phyloP scores from a whole-genome alignment of 2,888 invertebrate genomes.

The Drosophila multiciliata region DNA sequence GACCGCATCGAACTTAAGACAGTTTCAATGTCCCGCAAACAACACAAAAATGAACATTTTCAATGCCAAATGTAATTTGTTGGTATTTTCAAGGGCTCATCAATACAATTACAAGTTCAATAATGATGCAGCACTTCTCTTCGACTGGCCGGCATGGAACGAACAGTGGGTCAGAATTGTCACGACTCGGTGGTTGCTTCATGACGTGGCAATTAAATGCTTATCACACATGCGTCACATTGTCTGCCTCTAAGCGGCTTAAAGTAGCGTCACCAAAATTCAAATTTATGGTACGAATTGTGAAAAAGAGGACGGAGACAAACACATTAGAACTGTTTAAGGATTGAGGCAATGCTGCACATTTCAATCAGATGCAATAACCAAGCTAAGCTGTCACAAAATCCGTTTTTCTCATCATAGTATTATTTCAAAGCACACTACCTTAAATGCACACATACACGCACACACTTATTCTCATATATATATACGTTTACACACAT shows the following conservation, averaged over 20 bases:
- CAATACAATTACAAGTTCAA: constrained; percentile 56
- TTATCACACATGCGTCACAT: constrained; percentile 66
- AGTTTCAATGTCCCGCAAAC: constrained; percentile 66
- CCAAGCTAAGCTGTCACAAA: constrained; percentile 64
- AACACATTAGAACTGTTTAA: background rate
- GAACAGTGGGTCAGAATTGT: constrained; percentile 21
- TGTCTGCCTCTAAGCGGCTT: constrained; percentile 50
- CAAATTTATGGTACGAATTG: constrained; percentile 24
- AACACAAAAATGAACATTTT: constrained; percentile 30
- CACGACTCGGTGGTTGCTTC: constrained; percentile 46
- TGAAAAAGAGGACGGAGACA: background rate
- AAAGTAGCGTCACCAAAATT: constrained; percentile 4
- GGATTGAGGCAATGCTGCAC: constrained; percentile 21
- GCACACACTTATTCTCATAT: background rate
- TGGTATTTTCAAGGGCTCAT: constrained; percentile 35
- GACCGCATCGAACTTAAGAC: constrained; percentile 38
- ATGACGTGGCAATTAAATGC: constrained; percentile 58
- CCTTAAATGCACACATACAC: background rate
- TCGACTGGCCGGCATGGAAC: background rate
- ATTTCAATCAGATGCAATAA: constrained; percentile 67
- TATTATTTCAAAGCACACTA: constrained; percentile 37
- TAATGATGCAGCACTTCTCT: constrained; percentile 37
- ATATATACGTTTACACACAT: background rate
- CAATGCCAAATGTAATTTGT: constrained; percentile 60
- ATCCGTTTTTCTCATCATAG: constrained; percentile 57